Conservation (phyloP, 1,140 invertebrate species). For the Bathynomus jamesi region DNA sequence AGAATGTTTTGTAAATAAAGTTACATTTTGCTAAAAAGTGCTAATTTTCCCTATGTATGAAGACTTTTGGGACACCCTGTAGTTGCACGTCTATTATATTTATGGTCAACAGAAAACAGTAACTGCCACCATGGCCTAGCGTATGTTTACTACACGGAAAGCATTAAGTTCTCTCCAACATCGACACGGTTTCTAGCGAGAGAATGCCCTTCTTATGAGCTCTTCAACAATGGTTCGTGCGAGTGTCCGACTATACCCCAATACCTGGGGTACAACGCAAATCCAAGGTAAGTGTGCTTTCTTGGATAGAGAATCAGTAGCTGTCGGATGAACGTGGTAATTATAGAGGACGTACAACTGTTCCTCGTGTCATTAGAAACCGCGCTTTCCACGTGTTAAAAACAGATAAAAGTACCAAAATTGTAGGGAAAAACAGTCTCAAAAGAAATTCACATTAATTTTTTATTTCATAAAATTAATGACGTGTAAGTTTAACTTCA, state of each 20-base stretch:
- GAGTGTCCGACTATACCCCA: slow-evolving; percentile 15
- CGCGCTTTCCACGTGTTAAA: background rate
- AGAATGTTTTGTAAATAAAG: no score
- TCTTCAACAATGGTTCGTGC: slow-evolving; percentile 21
- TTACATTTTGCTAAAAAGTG: no score
- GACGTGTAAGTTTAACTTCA: no score
- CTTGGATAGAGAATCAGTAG: background rate
- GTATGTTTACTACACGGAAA: slow-evolving; percentile 48
- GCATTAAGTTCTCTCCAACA: slow-evolving; percentile 40
- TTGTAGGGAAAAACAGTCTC: no score
- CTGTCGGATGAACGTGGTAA: background rate
- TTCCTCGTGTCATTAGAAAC: background rate
- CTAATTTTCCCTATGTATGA: no score
- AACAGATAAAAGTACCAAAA: background rate
- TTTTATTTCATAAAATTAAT: no score
- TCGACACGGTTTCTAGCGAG: slow-evolving; percentile 30
- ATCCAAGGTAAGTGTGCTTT: slow-evolving; percentile 9
- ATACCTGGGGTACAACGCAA: slow-evolving; percentile 31
- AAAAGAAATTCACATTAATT: no score
- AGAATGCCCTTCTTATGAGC: slow-evolving; percentile 17
- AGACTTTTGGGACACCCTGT: no score
- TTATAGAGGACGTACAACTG: background rate
- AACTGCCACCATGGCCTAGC: slow-evolving; percentile 44
- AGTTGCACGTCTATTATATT: background rate
- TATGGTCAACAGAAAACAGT: slow-evolving; percentile 43